A percentile compares a stretch with the other conserved stretches of the same genome.
These are phyloP conservation scores for Alosa sapidissima DNA, from an alignment of 2,797 vertebrate genomes.

Conservation along the genomic window DNA sequence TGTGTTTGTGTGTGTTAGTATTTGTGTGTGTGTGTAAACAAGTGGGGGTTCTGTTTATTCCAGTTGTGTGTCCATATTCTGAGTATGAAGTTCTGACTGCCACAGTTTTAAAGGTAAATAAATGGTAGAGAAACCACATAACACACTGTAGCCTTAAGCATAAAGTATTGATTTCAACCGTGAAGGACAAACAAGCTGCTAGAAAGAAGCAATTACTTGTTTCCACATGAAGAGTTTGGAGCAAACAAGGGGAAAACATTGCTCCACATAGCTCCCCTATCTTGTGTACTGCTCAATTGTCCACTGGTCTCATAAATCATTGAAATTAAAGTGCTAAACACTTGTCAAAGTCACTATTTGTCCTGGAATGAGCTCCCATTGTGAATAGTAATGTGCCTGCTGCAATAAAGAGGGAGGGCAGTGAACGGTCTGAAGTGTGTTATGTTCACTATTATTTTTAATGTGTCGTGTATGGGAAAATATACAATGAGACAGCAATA, in stretches of 20 bases:
- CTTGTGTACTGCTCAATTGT: constrained; percentile 1
- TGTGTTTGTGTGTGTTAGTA: no score
- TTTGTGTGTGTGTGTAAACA: not conserved
- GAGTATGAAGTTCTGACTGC: not conserved
- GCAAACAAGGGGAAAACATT: constrained; percentile 13
- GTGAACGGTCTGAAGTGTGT: not conserved
- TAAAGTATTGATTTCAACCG: not conserved
- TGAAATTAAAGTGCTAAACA: constrained; percentile 18
- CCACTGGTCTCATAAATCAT: constrained; percentile 13
- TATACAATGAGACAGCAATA: not conserved
- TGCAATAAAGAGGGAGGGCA: not conserved
- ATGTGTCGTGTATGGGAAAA: not conserved
- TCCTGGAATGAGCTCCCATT: constrained; percentile 17
- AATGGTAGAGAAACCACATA: not conserved
- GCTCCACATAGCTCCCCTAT: not conserved
- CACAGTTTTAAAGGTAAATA: not conserved
- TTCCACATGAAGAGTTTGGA: not conserved
- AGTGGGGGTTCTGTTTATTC: not conserved
- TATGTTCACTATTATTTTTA: not conserved
- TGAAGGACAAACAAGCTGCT: not conserved
- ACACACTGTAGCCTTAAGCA: not conserved
- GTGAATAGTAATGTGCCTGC: not conserved
- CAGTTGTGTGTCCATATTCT: not conserved
- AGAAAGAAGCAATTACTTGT: not conserved
- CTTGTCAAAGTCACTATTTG: constrained; percentile 8